Evolutionary conservation across 2,113 vertebrate genomes (phyloP), one percentile per base, ranked within the genome.

Genomic region (Cyprinodon tularosa): DNA sequence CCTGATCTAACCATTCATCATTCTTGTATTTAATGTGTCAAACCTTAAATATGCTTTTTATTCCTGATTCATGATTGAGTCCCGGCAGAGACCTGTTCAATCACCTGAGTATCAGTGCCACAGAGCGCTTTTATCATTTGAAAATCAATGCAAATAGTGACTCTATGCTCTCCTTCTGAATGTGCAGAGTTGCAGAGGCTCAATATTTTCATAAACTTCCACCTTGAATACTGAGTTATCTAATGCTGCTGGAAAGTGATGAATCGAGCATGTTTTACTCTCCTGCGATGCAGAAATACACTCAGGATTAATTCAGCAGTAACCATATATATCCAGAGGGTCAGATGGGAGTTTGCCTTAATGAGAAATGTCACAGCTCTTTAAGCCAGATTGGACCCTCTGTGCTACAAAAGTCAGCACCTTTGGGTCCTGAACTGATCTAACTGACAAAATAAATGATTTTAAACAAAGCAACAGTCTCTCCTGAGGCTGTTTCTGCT

Each of bases 71-170:
- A 15, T 50, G 17, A 50, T 50, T 3, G 17, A 50, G 4, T 45
- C 14, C 14, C 14, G 9, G 9, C 42, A 9, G 42, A 42, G 48
- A 50, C 48, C 48, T 50, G 48, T 17, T 50, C 48, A 4, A 65
- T 77, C 75, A 60, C 48, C 9, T 7, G 74, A 66, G 15, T 20
- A 38, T 39, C 61, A 65, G 61, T n/a, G 20, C 22, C 44, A 45
- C 44, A 45, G 44, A 45, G 44, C 11, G 12, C 4, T 0, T 77
- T 65, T 47, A 2, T 47, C 20, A 6, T 13, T 50, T 20, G 29
- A 29, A 59, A 22, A 65, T 39, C 3, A 1, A 29, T 53, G 44
- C 12, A 9, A 37, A 29, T 29, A 29, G 29, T 29, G 29, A 29
- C 29, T 29, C 29, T 29, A 29, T 3, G 4, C 47, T 3, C 37